These are phyloP conservation scores for Steinernema feltiae DNA, from an alignment of 1,140 invertebrate genomes.

Conservation along the genomic window DNA sequence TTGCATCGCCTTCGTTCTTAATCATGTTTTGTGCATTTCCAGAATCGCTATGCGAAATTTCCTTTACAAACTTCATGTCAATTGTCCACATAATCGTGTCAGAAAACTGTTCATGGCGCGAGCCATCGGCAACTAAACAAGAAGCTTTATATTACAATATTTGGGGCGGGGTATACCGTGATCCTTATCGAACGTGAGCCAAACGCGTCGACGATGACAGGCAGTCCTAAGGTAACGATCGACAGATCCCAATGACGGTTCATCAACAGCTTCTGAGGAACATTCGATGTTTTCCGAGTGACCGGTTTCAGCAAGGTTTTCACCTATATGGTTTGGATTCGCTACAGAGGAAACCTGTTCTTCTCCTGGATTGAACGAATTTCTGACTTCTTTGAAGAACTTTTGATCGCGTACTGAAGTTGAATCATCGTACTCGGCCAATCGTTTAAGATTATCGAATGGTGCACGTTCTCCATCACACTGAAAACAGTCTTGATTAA, in stretches of 20 bases:
- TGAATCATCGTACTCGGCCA: conserved; percentile 23
- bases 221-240: conserved; percentile 19
- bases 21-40: no score
- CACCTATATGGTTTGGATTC: no score
- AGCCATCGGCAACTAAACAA: conserved; percentile 14
- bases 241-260: neutral
- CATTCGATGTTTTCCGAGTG: no score
- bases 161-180: neutral
- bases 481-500: conserved; percentile 2
- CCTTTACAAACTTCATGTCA: conserved; percentile 25
- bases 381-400: neutral
- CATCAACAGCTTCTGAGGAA: neutral
- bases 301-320: no score
- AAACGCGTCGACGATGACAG: conserved; percentile 22
- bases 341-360: no score
- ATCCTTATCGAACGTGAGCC: conserved; percentile 15
- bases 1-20: conserved; percentile 14
- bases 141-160: neutral
- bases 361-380: neutral
- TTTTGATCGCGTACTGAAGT: conserved; percentile 29
- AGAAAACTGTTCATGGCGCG: conserved; percentile 40
- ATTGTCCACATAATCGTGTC: conserved; percentile 36
- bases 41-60: no score
- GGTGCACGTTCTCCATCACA: conserved; percentile 29
- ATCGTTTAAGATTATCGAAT: neutral